Evolutionary conservation across 2,888 invertebrate species (phyloP).

Genomic region (Chymomyza fuscimana): DNA sequence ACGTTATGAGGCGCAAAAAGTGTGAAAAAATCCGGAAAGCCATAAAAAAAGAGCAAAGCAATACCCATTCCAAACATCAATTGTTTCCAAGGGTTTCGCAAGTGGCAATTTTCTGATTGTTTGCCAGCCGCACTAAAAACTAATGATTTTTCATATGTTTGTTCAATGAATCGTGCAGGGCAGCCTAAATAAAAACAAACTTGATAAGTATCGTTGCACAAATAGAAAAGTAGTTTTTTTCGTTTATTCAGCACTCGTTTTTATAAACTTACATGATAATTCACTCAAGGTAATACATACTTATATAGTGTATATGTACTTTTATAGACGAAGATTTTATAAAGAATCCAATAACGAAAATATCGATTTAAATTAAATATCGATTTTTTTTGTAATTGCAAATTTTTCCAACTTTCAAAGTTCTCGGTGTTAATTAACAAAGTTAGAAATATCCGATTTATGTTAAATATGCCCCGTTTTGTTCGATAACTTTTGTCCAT

Average conservation of each 20-base stretch:
- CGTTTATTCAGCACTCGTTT: background rate
- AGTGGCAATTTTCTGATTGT: constrained; percentile 72
- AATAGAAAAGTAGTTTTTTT: background rate
- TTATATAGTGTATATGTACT: no score
- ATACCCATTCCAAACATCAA: background rate
- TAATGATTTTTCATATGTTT: constrained; percentile 75
- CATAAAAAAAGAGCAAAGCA: constrained; percentile 44
- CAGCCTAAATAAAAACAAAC: background rate
- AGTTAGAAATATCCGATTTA: no score
- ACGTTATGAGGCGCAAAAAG: constrained; percentile 74
- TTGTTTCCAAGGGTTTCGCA: background rate
- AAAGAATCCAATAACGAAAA: no score
- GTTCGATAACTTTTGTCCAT: no score
- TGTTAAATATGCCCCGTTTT: no score
- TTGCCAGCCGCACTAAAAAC: constrained; percentile 72
- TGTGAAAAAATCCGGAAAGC: constrained; percentile 66
- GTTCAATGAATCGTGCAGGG: constrained; percentile 60
- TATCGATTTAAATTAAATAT: no score
- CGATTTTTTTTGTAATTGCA: no score
- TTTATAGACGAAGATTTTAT: no score
- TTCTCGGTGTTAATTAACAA: no score
- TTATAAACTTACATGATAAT: background rate
- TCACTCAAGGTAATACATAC: background rate
- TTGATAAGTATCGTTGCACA: background rate
- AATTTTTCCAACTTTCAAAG: no score